Evolutionary conservation across 2,113 vertebrate genomes (phyloP).

Genomic region (Vidua macroura): DNA sequence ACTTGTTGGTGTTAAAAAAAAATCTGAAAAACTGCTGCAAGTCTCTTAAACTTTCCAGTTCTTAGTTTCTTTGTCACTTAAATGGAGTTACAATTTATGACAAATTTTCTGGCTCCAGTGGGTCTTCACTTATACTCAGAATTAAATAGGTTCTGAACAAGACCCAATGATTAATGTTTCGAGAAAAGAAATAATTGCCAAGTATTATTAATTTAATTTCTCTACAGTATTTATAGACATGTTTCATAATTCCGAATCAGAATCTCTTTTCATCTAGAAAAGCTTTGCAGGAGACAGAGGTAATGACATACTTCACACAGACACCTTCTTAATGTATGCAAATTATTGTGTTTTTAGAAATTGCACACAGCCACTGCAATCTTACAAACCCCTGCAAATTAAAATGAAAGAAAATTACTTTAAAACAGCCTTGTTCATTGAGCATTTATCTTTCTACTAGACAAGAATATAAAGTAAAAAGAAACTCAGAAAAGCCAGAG

Average conservation of each 20-base stretch:
- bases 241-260: slow-evolving; percentile 11
- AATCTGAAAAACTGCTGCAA: neutral
- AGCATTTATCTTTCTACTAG: slow-evolving; percentile 8
- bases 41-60: neutral
- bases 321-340: slow-evolving; percentile 40
- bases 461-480: slow-evolving; percentile 22
- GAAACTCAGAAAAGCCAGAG: neutral
- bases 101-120: neutral
- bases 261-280: slow-evolving; percentile 9
- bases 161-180: neutral
- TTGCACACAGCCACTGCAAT: slow-evolving; percentile 24
- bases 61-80: neutral
- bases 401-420: slow-evolving; percentile 55
- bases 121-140: neutral
- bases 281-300: neutral
- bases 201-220: slow-evolving; percentile 30
- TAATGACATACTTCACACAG: neutral
- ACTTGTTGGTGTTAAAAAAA: neutral
- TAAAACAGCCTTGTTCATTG: slow-evolving; percentile 8
- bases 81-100: neutral
- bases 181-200: slow-evolving; percentile 10
- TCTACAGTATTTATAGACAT: neutral
- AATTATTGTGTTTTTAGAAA: slow-evolving; percentile 35
- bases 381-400: slow-evolving; percentile 35
- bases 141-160: slow-evolving; percentile 1